phyloP scores from a whole-genome alignment of 1,140 invertebrate species.

The Neocloeon triangulifer region DNA sequence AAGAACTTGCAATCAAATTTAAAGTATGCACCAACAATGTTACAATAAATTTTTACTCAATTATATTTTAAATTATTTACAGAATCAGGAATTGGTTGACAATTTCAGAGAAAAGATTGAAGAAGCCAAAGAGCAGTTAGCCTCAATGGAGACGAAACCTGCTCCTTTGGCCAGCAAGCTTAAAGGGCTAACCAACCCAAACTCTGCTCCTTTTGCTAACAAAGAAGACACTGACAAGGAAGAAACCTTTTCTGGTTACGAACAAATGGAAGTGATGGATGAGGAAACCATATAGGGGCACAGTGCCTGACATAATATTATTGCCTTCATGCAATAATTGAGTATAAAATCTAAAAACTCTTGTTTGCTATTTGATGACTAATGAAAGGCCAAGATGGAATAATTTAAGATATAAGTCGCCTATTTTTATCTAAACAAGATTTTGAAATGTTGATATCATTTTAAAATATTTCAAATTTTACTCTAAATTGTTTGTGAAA shows the following conservation, averaged over 20 bases:
- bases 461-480: too few relatives aligned
- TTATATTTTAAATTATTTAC: too few relatives aligned
- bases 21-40: conserved; percentile 18
- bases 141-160: conserved; percentile 1
- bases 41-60: conserved; percentile 8
- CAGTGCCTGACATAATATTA: too few relatives aligned
- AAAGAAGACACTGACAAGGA: not conserved
- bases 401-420: too few relatives aligned
- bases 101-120: conserved; percentile 36
- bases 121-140: not conserved
- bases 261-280: conserved; percentile 9
- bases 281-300: too few relatives aligned
- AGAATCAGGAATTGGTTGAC: conserved; percentile 29
- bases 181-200: not conserved
- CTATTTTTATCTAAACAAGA: too few relatives aligned
- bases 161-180: not conserved
- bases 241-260: conserved; percentile 8
- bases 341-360: too few relatives aligned
- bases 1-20: conserved; percentile 55
- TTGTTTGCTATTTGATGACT: too few relatives aligned
- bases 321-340: too few relatives aligned
- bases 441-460: too few relatives aligned
- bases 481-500: too few relatives aligned
- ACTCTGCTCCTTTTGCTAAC: not conserved
- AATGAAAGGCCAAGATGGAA: too few relatives aligned